phyloP scores from a whole-genome alignment of 2,797 vertebrate genomes.

The Cossypha heuglini region DNA sequence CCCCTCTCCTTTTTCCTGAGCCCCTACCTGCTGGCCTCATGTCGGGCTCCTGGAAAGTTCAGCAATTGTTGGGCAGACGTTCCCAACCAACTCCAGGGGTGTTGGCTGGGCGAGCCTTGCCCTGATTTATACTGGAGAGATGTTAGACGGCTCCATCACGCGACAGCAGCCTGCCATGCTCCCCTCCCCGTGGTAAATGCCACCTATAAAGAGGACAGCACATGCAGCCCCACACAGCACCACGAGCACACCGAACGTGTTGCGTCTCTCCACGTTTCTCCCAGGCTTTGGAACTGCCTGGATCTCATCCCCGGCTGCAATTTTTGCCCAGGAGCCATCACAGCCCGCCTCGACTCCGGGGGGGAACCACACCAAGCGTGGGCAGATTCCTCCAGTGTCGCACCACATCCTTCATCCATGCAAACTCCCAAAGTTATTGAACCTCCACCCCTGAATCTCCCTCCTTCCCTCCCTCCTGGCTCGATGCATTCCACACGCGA shows the following conservation, averaged over 20 bases:
- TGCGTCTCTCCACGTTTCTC: background rate
- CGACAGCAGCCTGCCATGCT: background rate
- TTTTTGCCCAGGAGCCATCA: background rate
- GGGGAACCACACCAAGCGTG: background rate
- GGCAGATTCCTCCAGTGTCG: background rate
- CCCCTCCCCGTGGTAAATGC: conserved; percentile 4
- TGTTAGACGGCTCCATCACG: conserved; percentile 40
- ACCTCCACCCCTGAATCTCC: background rate
- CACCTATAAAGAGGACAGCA: conserved; percentile 30
- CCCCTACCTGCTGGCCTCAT: conserved; percentile 17
- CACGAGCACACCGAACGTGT: background rate
- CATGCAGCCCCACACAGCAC: background rate
- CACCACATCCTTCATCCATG: background rate
- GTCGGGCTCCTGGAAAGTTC: conserved; percentile 57
- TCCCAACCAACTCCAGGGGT: conserved; percentile 34
- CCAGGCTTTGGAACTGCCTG: background rate
- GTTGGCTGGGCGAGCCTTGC: background rate
- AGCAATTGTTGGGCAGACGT: conserved; percentile 24
- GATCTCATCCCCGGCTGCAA: background rate
- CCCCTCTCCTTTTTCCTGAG: background rate
- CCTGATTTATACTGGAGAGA: conserved; percentile 39
- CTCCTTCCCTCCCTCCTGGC: background rate
- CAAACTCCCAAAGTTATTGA: conserved; percentile 30
- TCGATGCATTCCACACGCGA: background rate
- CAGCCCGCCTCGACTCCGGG: background rate